Percentiles rank a stretch among this genome's conserved stretches.
Evolutionary conservation across 2,113 vertebrate species (phyloP).

Genomic region (Heterocephalus glaber): DNA sequence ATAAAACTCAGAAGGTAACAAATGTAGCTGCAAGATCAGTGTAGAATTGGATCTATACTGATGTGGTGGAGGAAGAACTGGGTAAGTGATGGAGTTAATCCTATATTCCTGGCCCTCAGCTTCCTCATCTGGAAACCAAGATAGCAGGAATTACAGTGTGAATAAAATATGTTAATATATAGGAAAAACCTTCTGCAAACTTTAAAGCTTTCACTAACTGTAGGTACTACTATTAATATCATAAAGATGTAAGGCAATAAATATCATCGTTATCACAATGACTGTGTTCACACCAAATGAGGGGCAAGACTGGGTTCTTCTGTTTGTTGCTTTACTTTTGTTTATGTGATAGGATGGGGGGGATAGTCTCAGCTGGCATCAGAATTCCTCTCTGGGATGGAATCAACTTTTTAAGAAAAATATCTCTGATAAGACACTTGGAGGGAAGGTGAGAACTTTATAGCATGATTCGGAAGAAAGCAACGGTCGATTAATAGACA

Average conservation of each 20-base stretch:
- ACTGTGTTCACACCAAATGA: neutral
- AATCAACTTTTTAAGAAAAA: neutral
- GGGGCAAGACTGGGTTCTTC: neutral
- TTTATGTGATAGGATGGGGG: neutral
- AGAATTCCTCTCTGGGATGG: neutral
- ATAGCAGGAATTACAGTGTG: neutral
- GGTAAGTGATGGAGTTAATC: neutral
- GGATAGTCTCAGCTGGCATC: neutral
- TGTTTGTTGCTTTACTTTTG: neutral
- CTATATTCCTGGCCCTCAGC: neutral
- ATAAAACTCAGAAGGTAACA: neutral
- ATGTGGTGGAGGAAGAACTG: neutral
- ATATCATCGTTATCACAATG: neutral
- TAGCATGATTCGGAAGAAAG: neutral
- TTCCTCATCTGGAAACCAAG: neutral
- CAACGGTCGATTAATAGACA: neutral
- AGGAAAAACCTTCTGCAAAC: neutral
- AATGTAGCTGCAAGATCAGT: neutral
- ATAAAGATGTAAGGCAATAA: neutral
- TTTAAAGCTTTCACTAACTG: neutral
- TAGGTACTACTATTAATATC: no score
- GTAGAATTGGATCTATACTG: accelerated
- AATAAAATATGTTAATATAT: neutral
- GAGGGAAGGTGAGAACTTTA: neutral
- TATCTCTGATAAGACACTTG: neutral